These are phyloP conservation scores for Acronicta aceris DNA, from an alignment of 2,888 invertebrate species.

Conservation along the genomic window DNA sequence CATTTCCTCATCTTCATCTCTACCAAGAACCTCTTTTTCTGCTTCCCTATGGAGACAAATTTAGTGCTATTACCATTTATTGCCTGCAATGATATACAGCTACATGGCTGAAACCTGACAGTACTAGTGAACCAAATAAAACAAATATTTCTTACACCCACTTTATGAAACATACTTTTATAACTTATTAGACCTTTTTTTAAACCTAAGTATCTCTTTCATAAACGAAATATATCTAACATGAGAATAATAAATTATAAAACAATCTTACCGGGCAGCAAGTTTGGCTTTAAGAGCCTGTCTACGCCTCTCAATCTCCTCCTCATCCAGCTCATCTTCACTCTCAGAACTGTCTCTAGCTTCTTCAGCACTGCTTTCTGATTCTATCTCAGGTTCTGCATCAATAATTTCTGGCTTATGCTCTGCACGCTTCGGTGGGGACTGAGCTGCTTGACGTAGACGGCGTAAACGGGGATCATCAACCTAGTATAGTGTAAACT, in stretches of 20 bases:
- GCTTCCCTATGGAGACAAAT: conserved; percentile 86
- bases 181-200: no score
- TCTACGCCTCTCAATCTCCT: conserved; percentile 95
- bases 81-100: background rate
- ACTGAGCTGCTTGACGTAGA: conserved; percentile 90
- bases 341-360: conserved; percentile 90
- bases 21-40: conserved; percentile 92
- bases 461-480: conserved; percentile 95
- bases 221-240: no score
- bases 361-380: conserved; percentile 83
- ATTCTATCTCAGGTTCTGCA: conserved; percentile 80
- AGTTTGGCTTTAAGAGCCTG: conserved; percentile 86
- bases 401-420: conserved; percentile 86
- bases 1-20: conserved; percentile 92
- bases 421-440: conserved; percentile 89
- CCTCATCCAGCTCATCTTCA: conserved; percentile 95
- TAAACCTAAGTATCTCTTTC: no score
- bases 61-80: background rate
- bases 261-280: conserved; percentile 75
- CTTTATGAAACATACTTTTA: no score
- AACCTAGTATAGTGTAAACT: conserved; percentile 72
- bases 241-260: no score
- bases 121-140: no score
- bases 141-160: no score
- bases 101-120: no score